phyloP scores from a whole-genome alignment of 1,140 invertebrate species.

The Dinoponera quadriceps region DNA sequence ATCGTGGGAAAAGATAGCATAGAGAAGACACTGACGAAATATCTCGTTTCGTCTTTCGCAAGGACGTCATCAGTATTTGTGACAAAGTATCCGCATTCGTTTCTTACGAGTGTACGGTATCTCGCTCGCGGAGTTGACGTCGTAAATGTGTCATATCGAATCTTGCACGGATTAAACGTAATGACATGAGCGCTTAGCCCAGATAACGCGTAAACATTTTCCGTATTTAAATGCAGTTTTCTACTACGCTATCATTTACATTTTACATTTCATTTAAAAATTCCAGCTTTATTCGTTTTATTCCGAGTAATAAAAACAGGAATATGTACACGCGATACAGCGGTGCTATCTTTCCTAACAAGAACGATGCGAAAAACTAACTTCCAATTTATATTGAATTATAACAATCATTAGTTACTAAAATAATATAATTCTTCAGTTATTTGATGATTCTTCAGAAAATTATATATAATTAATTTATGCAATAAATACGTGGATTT shows the following conservation, averaged over 20 bases:
- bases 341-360: background rate
- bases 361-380: background rate
- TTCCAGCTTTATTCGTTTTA: background rate
- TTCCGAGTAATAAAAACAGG: background rate
- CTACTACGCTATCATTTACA: background rate
- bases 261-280: background rate
- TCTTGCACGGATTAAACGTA: slow-evolving; percentile 46
- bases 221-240: slow-evolving; percentile 16
- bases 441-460: background rate
- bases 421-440: background rate
- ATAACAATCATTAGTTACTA: background rate
- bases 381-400: background rate
- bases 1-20: background rate
- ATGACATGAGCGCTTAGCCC: slow-evolving; percentile 12
- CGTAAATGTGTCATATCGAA: slow-evolving; percentile 62
- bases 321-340: too few relatives aligned
- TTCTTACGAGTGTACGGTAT: slow-evolving; percentile 9
- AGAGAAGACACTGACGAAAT: background rate
- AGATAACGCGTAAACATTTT: slow-evolving; percentile 60
- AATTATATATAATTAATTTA: too few relatives aligned
- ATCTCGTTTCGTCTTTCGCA: background rate
- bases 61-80: background rate
- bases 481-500: too few relatives aligned
- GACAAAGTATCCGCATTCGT: slow-evolving; percentile 16
- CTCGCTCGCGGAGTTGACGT: background rate